These are phyloP conservation scores for Corbicula japonica DNA, from an alignment of 2,888 invertebrate genomes.

Conservation along the genomic window DNA sequence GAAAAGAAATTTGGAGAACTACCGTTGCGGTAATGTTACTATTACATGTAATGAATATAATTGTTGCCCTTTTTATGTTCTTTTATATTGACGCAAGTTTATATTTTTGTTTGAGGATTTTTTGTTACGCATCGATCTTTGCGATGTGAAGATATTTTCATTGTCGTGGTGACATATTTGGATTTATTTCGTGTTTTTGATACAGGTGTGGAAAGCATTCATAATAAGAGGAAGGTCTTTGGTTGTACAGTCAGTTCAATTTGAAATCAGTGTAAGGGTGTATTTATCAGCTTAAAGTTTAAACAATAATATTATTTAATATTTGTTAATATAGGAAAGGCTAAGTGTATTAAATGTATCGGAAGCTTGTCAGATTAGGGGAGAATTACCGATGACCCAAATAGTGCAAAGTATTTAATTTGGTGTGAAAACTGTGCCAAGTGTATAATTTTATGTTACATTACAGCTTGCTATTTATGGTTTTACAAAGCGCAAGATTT, in stretches of 20 bases:
- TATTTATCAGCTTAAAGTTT: neutral
- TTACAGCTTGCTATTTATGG: too few species aligned
- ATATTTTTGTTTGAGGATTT: neutral
- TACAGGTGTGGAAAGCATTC: conserved; percentile 3
- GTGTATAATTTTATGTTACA: too few species aligned
- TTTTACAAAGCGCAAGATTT: too few species aligned
- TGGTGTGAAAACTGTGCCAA: too few species aligned
- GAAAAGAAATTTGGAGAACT: conserved; percentile 12
- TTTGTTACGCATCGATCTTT: neutral
- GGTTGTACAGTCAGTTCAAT: too few species aligned
- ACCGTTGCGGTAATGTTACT: conserved; percentile 2
- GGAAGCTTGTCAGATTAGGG: too few species aligned
- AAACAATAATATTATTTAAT: neutral
- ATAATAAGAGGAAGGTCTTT: too few species aligned
- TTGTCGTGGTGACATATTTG: neutral
- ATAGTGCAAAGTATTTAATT: too few species aligned
- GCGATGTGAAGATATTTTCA: neutral
- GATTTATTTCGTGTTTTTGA: conserved; percentile 1
- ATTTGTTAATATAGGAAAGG: neutral
- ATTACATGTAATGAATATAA: neutral
- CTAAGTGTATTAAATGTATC: neutral
- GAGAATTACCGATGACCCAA: too few species aligned
- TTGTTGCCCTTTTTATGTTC: neutral
- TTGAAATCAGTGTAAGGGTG: too few species aligned
- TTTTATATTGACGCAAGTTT: conserved; percentile 9